These are phyloP conservation scores for Hemicentrotus pulcherrimus DNA, from an alignment of 35 echinoderm and acorn worm genomes.

Conservation along the genomic window DNA sequence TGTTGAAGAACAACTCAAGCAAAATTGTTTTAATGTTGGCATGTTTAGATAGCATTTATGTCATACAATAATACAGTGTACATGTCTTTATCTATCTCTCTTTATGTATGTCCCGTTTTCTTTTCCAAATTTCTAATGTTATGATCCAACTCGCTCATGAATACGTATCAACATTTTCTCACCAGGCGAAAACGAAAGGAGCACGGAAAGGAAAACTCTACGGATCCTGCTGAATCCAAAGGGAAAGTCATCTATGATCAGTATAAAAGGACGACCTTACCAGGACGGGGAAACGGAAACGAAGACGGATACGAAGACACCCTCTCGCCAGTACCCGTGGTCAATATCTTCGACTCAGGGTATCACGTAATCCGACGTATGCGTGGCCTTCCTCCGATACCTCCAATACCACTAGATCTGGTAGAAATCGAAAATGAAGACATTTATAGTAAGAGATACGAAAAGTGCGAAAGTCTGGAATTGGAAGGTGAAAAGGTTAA, in stretches of 20 bases:
- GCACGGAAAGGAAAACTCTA: background rate
- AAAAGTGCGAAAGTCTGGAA: background rate
- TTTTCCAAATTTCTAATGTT: too few species aligned
- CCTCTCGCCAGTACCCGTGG: background rate
- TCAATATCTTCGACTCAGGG: background rate
- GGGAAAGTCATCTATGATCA: too few species aligned
- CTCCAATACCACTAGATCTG: background rate
- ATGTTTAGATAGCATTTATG: too few species aligned
- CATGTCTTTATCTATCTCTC: too few species aligned
- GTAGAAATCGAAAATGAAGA: background rate
- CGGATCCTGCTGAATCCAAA: background rate
- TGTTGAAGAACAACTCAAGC: too few species aligned
- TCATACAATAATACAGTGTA: too few species aligned
- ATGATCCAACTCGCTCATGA: background rate
- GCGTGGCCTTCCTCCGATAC: background rate
- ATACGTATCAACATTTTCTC: background rate
- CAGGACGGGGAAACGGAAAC: background rate
- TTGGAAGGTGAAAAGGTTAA: too few species aligned
- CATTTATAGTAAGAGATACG: background rate
- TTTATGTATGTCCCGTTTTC: too few species aligned
- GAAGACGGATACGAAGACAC: background rate
- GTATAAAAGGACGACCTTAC: too few species aligned
- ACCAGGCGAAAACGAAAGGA: background rate
- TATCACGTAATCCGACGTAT: background rate
- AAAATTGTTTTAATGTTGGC: too few species aligned